Conservation (phyloP, 2,888 invertebrate species). For the Hartigia nigra region DNA sequence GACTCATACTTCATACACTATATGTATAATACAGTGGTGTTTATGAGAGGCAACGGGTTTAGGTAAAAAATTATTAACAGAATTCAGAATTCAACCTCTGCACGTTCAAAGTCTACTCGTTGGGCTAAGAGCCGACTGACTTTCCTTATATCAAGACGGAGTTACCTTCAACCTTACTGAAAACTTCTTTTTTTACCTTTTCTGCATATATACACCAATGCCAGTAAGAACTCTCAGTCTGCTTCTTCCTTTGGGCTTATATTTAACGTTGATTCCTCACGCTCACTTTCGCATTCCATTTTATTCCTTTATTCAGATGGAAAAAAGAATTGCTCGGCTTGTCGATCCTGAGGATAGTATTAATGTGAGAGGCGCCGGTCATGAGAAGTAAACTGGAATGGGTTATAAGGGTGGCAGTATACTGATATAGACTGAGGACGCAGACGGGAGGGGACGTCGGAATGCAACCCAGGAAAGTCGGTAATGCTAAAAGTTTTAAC, state of each 20-base stretch:
- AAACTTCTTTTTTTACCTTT: neutral
- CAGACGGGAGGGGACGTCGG: slow-evolving; percentile 51
- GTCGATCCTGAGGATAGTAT: neutral
- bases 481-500: slow-evolving; percentile 65
- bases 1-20: slow-evolving; percentile 44
- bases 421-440: slow-evolving; percentile 24
- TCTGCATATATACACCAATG: neutral
- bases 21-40: neutral
- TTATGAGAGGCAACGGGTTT: neutral
- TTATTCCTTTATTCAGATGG: neutral
- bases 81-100: neutral
- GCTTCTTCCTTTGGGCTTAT: neutral
- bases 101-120: neutral
- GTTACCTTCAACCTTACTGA: neutral
- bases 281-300: neutral
- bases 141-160: neutral
- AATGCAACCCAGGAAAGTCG: slow-evolving; percentile 56
- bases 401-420: neutral
- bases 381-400: neutral
- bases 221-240: neutral
- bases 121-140: neutral
- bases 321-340: neutral
- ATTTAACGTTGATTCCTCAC: neutral
- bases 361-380: slow-evolving; percentile 5
- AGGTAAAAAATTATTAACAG: neutral